These are phyloP conservation scores for Nomada goodeniana DNA, from an alignment of 2,888 invertebrate species.

Conservation along the genomic window DNA sequence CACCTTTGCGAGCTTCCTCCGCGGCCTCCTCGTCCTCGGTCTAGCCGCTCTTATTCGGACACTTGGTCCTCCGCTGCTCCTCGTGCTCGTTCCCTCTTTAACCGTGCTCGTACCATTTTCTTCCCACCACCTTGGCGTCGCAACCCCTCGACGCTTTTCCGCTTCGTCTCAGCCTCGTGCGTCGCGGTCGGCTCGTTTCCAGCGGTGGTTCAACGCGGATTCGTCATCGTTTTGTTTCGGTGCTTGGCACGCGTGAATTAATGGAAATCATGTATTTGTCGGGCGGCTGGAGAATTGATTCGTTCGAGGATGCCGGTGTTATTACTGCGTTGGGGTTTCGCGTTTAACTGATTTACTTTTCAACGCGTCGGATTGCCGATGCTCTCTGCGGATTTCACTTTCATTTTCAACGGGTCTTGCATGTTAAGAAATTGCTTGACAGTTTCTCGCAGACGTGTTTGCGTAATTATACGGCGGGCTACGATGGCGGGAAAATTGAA, in stretches of 20 bases:
- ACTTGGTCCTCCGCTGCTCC: slow-evolving; percentile 29
- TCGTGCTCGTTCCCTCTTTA: slow-evolving; percentile 1
- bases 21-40: slow-evolving; percentile 39
- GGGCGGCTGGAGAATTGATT: background rate
- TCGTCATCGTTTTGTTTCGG: slow-evolving; percentile 18
- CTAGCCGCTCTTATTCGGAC: slow-evolving; percentile 50
- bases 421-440: no score
- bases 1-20: slow-evolving; percentile 60
- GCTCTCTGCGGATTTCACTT: no score
- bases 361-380: no score
- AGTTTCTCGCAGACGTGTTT: no score
- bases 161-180: slow-evolving; percentile 40
- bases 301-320: background rate
- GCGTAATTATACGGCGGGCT: no score
- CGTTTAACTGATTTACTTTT: no score
- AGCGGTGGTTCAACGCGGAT: slow-evolving; percentile 6
- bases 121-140: background rate
- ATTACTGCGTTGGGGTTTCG: no score
- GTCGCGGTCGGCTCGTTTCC: slow-evolving; percentile 1
- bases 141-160: slow-evolving; percentile 33
- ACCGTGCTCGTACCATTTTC: slow-evolving; percentile 18
- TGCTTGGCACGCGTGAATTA: slow-evolving; percentile 3
- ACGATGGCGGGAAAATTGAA: background rate
- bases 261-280: background rate
- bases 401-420: no score